Evolutionary conservation across 1,140 invertebrate species (phyloP).

Genomic region (Tetraneura akinire): DNA sequence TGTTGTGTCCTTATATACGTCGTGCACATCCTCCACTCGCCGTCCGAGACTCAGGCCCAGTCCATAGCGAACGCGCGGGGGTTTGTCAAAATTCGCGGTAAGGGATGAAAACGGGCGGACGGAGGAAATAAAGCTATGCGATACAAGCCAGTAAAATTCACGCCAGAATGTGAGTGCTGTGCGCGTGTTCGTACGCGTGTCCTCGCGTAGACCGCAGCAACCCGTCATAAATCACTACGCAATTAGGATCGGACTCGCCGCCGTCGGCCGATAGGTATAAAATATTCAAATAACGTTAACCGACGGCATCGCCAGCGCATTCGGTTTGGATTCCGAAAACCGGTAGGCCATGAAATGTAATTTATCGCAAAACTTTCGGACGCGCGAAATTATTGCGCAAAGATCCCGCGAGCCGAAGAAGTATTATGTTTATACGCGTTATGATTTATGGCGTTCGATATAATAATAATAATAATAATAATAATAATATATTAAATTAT

Average conservation of each 20-base stretch:
- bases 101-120: too few species aligned
- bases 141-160: too few species aligned
- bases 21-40: neutral
- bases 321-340: neutral
- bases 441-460: too few species aligned
- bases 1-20: neutral
- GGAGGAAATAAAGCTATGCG: too few species aligned
- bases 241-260: conserved; percentile 1
- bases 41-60: neutral
- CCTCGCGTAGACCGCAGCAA: neutral
- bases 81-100: too few species aligned
- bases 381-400: neutral
- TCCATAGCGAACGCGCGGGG: too few species aligned
- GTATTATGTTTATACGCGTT: too few species aligned
- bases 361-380: conserved; percentile 34
- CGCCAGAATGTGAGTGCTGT: neutral
- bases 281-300: conserved; percentile 39
- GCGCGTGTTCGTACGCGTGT: neutral
- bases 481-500: too few species aligned
- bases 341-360: neutral
- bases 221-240: conserved; percentile 34
- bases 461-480: too few species aligned
- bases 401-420: too few species aligned
- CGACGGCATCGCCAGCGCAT: neutral
- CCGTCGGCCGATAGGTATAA: neutral